Percentiles rank a stretch among this genome's conserved stretches.
Evolutionary conservation across 2,797 vertebrate species (phyloP).

Genomic region (Acipenser transmontanus): DNA sequence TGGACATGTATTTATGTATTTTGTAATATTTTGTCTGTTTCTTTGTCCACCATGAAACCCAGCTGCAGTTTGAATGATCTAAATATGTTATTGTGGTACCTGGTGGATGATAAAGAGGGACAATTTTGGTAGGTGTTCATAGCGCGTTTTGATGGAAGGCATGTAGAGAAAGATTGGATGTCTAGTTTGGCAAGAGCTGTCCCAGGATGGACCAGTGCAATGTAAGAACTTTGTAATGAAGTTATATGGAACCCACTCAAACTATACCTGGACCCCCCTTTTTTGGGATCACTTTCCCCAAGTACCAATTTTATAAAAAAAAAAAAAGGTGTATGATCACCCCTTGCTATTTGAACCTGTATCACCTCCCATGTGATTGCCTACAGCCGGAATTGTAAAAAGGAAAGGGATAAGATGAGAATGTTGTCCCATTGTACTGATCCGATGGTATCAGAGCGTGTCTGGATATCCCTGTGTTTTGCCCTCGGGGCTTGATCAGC

Average conservation of each 20-base stretch:
- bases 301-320: too few relatives aligned
- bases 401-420: slow-evolving; percentile 50
- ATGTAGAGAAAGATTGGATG: too few relatives aligned
- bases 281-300: too few relatives aligned
- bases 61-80: slow-evolving; percentile 34
- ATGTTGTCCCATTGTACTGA: slow-evolving; percentile 43
- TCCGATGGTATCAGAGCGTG: slow-evolving; percentile 42
- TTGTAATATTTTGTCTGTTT: slow-evolving; percentile 7
- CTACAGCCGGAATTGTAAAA: neutral
- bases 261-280: too few relatives aligned
- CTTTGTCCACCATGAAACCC: slow-evolving; percentile 34
- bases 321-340: slow-evolving; percentile 31
- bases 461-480: slow-evolving; percentile 29
- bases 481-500: slow-evolving; percentile 7
- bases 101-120: too few relatives aligned
- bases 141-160: too few relatives aligned
- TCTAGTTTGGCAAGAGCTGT: too few relatives aligned
- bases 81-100: too few relatives aligned
- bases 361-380: slow-evolving; percentile 10
- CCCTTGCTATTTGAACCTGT: slow-evolving; percentile 38
- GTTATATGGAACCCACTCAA: too few relatives aligned
- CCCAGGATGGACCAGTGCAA: too few relatives aligned
- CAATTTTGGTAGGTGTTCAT: too few relatives aligned
- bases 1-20: slow-evolving; percentile 24
- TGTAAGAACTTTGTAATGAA: too few relatives aligned